Evolutionary conservation across 1,140 invertebrate genomes (phyloP).

Genomic region (Philopotamus ludificatus): DNA sequence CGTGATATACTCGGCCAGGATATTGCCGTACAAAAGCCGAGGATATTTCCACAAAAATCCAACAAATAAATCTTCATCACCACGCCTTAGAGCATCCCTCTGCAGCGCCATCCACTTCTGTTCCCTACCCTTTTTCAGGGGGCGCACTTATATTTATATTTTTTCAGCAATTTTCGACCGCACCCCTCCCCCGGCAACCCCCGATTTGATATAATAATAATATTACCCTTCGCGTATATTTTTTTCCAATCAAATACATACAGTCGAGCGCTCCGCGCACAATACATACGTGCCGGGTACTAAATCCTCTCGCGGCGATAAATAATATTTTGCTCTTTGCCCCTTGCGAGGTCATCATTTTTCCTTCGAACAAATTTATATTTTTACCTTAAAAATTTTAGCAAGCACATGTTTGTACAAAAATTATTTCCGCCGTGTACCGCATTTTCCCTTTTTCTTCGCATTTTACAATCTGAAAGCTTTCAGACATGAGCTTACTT

Average conservation of each 20-base stretch:
- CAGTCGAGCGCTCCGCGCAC: background rate
- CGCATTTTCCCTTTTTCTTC: constrained; percentile 13
- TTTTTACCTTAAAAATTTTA: no score
- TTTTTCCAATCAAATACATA: no score
- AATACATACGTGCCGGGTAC: no score
- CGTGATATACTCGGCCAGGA: constrained; percentile 33
- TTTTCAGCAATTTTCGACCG: background rate
- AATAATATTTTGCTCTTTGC: no score
- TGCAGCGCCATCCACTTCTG: constrained; percentile 11
- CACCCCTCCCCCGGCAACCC: background rate
- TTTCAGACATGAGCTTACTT: constrained; percentile 17
- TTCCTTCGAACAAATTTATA: no score
- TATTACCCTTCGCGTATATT: no score
- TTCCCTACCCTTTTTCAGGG: constrained; percentile 9
- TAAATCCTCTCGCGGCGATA: no score
- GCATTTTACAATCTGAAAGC: constrained; percentile 21
- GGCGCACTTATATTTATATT: constrained; percentile 8
- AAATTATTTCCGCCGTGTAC: no score
- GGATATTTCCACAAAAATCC: constrained; percentile 31
- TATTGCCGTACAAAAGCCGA: constrained; percentile 28
- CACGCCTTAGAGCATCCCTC: constrained; percentile 19
- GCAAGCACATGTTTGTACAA: no score
- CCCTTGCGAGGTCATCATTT: no score
- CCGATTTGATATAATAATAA: no score
- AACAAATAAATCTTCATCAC: constrained; percentile 38